Evolutionary conservation across 2,113 vertebrate species (phyloP).

Genomic region (human): GRCh38 chr13:33109001-33109500

Average conservation of each 20-base stretch:
- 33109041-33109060: not conserved
- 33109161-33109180: conserved; percentile 35
- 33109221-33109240: conserved; percentile 39
- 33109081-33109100: conserved; percentile 39
- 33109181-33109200: conserved; percentile 52
- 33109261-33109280: not conserved
- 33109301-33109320: not conserved
- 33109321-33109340: conserved; percentile 58
- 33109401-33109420: accelerated
- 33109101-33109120: not conserved
- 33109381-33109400: not conserved
- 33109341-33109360: not conserved
- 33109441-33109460: not conserved
- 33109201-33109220: conserved; percentile 55
- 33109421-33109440: not conserved
- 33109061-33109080: conserved; percentile 54
- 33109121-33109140: not conserved
- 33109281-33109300: conserved; percentile 49
- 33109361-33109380: not conserved
- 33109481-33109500: conserved; percentile 9
- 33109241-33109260: conserved; percentile 53
- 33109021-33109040: conserved; percentile 31
- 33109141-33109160: conserved; percentile 50
- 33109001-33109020: not conserved
- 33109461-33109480: not conserved